Conservation (phyloP, 2,113 vertebrate genomes). For the Mobula hypostoma region DNA sequence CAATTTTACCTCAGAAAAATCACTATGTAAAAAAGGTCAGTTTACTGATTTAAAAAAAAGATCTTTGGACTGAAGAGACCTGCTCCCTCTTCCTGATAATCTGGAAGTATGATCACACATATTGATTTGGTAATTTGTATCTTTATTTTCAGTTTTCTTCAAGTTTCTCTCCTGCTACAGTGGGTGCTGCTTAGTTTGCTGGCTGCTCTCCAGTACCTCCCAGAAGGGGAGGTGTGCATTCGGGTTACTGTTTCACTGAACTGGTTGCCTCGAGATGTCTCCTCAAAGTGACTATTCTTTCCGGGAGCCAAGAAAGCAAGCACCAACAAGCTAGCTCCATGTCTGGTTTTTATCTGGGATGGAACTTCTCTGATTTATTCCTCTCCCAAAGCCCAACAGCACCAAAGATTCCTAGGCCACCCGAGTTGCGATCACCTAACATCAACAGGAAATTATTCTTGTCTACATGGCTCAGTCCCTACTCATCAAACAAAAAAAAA, state of each 20-base stretch:
- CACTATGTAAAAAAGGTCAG: neutral
- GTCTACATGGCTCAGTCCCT: neutral
- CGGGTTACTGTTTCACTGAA: neutral
- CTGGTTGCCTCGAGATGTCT: neutral
- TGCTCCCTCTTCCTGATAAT: neutral
- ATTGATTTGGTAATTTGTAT: constrained; percentile 15
- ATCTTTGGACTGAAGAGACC: neutral
- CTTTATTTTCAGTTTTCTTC: neutral
- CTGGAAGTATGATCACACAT: neutral
- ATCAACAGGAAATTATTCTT: neutral
- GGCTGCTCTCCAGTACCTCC: constrained; percentile 23
- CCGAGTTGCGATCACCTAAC: constrained; percentile 21
- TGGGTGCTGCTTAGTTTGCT: neutral
- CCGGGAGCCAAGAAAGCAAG: neutral
- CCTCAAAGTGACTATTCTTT: neutral
- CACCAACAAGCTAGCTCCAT: neutral
- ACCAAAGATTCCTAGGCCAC: neutral
- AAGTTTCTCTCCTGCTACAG: neutral
- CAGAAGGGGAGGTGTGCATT: neutral
- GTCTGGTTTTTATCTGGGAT: neutral
- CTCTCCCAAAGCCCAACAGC: neutral
- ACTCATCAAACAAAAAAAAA: neutral
- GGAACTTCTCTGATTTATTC: neutral
- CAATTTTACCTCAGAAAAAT: neutral
- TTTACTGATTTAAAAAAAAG: neutral